phyloP scores from a whole-genome alignment of 2,888 invertebrate genomes.

The Chrysina gloriosa region DNA sequence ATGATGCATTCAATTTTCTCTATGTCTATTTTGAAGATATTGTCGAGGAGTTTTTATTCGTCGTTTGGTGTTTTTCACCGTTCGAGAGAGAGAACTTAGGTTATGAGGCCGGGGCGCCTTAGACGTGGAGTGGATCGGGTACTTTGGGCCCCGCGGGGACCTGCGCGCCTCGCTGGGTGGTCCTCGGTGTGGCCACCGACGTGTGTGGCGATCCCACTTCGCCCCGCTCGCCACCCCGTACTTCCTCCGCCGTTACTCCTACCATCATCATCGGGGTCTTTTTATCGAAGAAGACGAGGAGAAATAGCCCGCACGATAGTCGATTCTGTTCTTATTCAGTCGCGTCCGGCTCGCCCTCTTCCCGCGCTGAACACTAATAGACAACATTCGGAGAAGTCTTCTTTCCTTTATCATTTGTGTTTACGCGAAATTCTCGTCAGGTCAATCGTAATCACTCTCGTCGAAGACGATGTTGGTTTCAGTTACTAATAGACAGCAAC shows the following conservation, averaged over 20 bases:
- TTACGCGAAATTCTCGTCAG: too few species aligned
- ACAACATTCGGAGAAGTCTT: not conserved
- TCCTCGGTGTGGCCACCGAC: conserved; percentile 65
- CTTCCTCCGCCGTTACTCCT: conserved; percentile 48
- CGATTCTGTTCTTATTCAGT: conserved; percentile 28
- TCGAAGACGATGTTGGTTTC: too few species aligned
- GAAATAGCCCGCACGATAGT: conserved; percentile 29
- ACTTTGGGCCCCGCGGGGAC: conserved; percentile 54
- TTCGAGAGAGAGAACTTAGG: conserved; percentile 30
- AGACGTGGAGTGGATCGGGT: conserved; percentile 49
- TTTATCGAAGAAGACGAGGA: conserved; percentile 33
- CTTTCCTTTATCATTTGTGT: too few species aligned
- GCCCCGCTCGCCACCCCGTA: conserved; percentile 49
- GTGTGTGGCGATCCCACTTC: conserved; percentile 62
- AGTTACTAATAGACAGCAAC: too few species aligned
- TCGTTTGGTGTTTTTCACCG: conserved; percentile 4
- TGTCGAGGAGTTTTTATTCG: conserved; percentile 12
- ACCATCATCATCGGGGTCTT: conserved; percentile 36
- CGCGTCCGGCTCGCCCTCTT: conserved; percentile 29
- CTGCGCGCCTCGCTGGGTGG: conserved; percentile 61
- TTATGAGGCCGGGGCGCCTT: conserved; percentile 34
- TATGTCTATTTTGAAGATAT: conserved; percentile 18
- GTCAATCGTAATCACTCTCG: too few species aligned
- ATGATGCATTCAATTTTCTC: not conserved
- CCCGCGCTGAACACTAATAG: conserved; percentile 11